Base-by-base conservation (phyloP, 1,140 invertebrate genomes). In the Drosophila subobscura region DNA sequence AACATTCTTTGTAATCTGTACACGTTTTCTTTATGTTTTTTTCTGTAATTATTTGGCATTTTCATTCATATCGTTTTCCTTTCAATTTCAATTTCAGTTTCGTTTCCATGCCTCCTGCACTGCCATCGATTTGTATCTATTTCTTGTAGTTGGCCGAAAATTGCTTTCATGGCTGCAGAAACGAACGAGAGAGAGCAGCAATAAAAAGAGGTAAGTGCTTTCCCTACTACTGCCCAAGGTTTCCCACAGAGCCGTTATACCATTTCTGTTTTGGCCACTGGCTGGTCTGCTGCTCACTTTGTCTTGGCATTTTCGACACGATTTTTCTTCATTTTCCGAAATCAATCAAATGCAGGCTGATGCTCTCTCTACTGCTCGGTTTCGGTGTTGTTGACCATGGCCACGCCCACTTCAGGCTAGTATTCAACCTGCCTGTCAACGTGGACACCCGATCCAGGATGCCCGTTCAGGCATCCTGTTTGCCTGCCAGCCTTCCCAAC, bases 261-360 rank as follows among this genome's bases (percentile, higher is more conserved):
- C 86, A 81, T 86, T 86, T 81, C 81, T 81, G 78, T 84, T 81
- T 73, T 55, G 56, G 64, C 71, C 72, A 47, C 50, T 55, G 49
- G 45, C 59, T 57, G 59, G 73, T 37, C 52, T 67, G 66, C 44
- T 12, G 74, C 56, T 81, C 81, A 81, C 81, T 86, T 86, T 86
- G 81, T 86, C 81, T 86, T 88, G 83, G 65, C 83, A 74, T 81
- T 68, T 86, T 88, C 77, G 77, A 86, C 77, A 88, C 83, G 79
- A 86, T 86, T 86, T 86, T 86, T 86, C 83, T 86, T 86, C 83
- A 86, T 86, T 86, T 86, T 86, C 52, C 40, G 78, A 86, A 86
- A 86, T 86, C 83, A 86, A 86, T 88, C 83, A 86, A 86, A 88
- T 79, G 83, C 83, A 86, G 81, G 77, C 81, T 64, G 57, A 47